Conservation (phyloP, 2,888 invertebrate genomes). For the Seira musarum region DNA sequence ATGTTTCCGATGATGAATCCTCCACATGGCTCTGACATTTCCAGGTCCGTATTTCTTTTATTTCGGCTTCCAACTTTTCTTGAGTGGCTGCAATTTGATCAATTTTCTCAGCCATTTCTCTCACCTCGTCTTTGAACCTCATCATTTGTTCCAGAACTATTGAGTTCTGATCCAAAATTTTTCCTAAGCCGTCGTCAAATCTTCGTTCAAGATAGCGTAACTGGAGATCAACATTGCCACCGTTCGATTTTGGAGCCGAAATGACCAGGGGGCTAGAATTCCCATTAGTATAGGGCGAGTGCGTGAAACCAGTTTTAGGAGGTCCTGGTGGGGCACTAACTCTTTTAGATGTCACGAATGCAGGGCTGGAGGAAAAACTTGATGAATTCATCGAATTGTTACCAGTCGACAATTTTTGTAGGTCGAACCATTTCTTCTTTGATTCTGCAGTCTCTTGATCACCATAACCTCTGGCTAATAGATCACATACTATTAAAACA, state of each 20-base stretch:
- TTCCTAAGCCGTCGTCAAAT: conserved; percentile 50
- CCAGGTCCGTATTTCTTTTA: conserved; percentile 70
- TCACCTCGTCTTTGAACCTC: conserved; percentile 55
- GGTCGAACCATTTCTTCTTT: conserved; percentile 47
- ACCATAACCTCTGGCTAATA: conserved; percentile 46
- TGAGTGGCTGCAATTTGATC: conserved; percentile 23
- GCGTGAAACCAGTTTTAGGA: conserved; percentile 32
- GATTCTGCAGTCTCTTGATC: conserved; percentile 26
- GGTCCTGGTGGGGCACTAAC: conserved; percentile 2
- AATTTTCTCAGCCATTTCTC: conserved; percentile 33
- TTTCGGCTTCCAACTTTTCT: conserved; percentile 41
- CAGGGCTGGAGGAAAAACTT: conserved; percentile 17
- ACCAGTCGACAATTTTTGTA: conserved; percentile 40
- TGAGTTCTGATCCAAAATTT: conserved; percentile 46
- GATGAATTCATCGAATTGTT: neutral
- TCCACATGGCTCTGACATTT: conserved; percentile 72
- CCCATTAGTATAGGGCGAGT: conserved; percentile 22
- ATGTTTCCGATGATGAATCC: conserved; percentile 71
- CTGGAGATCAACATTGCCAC: conserved; percentile 26
- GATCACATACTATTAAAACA: conserved; percentile 59
- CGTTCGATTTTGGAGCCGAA: conserved; percentile 17
- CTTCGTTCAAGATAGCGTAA: conserved; percentile 38
- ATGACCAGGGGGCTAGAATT: conserved; percentile 12
- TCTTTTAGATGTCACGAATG: conserved; percentile 3
- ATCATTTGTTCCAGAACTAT: conserved; percentile 39